phyloP scores from a whole-genome alignment of 2,797 vertebrate species.

The Glossophaga mutica region DNA sequence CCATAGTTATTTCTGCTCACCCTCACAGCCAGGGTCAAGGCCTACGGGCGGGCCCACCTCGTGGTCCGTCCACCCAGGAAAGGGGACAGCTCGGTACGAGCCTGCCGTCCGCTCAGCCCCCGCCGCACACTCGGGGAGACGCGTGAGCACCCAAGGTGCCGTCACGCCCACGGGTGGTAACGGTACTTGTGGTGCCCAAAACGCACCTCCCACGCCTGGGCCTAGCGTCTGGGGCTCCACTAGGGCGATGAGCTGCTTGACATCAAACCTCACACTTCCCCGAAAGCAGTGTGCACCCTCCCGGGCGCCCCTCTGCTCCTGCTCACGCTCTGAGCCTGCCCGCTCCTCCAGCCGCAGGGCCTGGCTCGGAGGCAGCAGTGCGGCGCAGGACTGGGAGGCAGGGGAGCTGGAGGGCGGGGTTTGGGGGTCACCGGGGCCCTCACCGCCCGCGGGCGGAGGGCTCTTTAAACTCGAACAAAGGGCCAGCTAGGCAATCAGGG shows the following conservation, averaged over 20 bases:
- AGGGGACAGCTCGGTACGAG: too few relatives aligned
- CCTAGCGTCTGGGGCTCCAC: too few relatives aligned
- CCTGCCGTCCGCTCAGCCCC: too few relatives aligned
- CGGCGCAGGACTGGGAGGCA: too few relatives aligned
- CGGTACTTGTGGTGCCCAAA: accelerated
- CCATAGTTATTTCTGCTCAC: background rate
- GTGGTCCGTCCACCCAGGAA: background rate
- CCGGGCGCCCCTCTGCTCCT: accelerated
- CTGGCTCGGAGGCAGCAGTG: accelerated
- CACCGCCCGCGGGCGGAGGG: accelerated
- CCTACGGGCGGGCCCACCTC: background rate
- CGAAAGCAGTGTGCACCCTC: too few relatives aligned
- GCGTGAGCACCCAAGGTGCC: too few relatives aligned
- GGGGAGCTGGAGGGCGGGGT: too few relatives aligned
- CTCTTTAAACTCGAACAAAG: slow-evolving; percentile 23
- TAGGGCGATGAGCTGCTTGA: background rate
- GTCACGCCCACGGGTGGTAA: accelerated
- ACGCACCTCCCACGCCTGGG: accelerated
- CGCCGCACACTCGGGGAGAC: accelerated
- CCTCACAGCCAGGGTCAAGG: background rate
- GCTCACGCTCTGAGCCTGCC: accelerated
- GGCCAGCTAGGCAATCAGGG: background rate
- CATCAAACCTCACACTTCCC: background rate
- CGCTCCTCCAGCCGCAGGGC: accelerated
- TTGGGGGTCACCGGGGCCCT: background rate